Conservation (phyloP, 53 echinoderm and acorn worm species). For the Hippasteria phrygiana region DNA sequence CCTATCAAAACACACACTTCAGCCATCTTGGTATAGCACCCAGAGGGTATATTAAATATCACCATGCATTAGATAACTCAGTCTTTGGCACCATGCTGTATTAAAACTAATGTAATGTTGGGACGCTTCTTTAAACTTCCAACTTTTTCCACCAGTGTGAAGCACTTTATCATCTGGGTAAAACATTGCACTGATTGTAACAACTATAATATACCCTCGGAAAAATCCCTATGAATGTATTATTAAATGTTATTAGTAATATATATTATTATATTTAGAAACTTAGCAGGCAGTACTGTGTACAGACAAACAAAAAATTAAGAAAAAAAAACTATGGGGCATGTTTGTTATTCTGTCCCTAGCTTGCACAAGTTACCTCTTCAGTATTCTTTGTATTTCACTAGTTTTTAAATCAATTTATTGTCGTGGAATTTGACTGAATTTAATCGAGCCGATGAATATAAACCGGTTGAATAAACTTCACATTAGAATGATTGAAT, state of each 20-base stretch:
- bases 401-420: constrained; percentile 43
- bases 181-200: not conserved
- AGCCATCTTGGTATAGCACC: constrained; percentile 5
- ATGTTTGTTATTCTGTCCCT: constrained; percentile 21
- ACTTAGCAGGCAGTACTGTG: constrained; percentile 53
- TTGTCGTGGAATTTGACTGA: not conserved
- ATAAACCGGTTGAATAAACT: too few species aligned
- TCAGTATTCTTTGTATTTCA: constrained; percentile 64
- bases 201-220: not conserved
- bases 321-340: constrained; percentile 19
- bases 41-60: not conserved
- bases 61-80: not conserved
- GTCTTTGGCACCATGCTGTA: not conserved
- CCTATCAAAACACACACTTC: not conserved
- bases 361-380: constrained; percentile 58
- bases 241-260: constrained; percentile 26
- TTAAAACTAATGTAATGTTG: not conserved
- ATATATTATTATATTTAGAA: constrained; percentile 4
- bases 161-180: not conserved
- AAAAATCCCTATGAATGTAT: constrained; percentile 8
- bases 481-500: too few species aligned
- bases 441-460: too few species aligned
- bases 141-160: not conserved
- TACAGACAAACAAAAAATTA: not conserved
- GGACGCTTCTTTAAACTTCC: not conserved